phyloP scores from a whole-genome alignment of 2,888 invertebrate species.

The Drosophila prostipennis region DNA sequence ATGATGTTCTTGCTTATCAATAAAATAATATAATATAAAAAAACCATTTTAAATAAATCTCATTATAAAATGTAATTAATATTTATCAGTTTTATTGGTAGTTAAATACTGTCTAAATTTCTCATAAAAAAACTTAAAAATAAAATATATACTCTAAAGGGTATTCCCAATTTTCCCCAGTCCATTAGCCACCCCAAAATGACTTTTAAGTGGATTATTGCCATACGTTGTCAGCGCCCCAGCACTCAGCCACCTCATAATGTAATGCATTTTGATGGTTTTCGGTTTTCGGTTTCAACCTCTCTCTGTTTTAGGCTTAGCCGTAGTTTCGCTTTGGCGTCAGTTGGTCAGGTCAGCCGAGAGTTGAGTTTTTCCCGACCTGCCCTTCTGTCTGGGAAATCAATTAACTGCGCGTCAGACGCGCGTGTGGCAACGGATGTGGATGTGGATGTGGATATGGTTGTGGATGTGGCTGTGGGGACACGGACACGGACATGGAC shows the following conservation, averaged over 20 bases:
- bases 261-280: slow-evolving; percentile 45
- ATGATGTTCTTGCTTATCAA: no score
- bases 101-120: no score
- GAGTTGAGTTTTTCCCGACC: slow-evolving; percentile 25
- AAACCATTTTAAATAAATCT: no score
- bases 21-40: no score
- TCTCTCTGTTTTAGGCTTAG: slow-evolving; percentile 12
- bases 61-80: no score
- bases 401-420: slow-evolving; percentile 72
- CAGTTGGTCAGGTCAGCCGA: slow-evolving; percentile 8
- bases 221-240: slow-evolving; percentile 46
- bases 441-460: slow-evolving; percentile 5
- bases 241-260: slow-evolving; percentile 15
- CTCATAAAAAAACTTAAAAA: no score
- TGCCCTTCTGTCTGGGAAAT: slow-evolving; percentile 62
- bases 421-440: slow-evolving; percentile 59
- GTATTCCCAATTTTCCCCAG: not conserved
- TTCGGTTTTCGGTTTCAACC: slow-evolving; percentile 41
- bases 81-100: no score
- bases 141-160: not conserved
- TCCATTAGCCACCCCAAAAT: slow-evolving; percentile 18
- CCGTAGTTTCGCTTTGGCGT: slow-evolving; percentile 9
- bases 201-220: slow-evolving; percentile 69
- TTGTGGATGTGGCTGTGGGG: not conserved
- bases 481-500: not conserved